Conservation (phyloP, 2,888 invertebrate species). For the Noctua janthe region DNA sequence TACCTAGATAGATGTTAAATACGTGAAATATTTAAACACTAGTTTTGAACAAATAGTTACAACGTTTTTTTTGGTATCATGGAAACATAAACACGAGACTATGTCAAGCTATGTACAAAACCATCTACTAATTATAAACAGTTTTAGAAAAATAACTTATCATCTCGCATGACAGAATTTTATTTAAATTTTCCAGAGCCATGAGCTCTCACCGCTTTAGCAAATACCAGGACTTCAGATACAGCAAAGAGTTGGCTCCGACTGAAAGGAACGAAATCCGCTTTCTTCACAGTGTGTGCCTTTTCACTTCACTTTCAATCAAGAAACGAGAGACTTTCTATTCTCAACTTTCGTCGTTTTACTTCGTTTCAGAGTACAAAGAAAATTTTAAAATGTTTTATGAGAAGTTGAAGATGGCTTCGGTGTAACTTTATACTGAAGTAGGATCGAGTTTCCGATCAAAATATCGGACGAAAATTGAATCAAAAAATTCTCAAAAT, state of each 20-base stretch:
- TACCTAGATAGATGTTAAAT: neutral
- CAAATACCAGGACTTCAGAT: slow-evolving; percentile 55
- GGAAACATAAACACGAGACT: neutral
- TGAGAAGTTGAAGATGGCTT: slow-evolving; percentile 24
- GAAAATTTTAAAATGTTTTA: slow-evolving; percentile 43
- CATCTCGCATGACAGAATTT: neutral
- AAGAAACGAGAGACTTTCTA: slow-evolving; percentile 56
- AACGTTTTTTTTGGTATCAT: neutral
- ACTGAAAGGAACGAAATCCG: slow-evolving; percentile 57
- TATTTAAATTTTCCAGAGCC: slow-evolving; percentile 43
- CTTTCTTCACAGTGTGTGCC: slow-evolving; percentile 55
- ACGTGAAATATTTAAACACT: neutral
- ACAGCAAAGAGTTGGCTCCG: slow-evolving; percentile 54
- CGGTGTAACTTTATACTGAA: slow-evolving; percentile 1
- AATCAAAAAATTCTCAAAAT: neutral
- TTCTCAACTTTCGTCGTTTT: slow-evolving; percentile 43
- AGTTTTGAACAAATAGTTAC: neutral
- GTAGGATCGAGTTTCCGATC: neutral
- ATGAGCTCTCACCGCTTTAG: slow-evolving; percentile 30
- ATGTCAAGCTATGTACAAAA: neutral
- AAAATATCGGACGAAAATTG: neutral
- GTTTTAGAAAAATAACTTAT: neutral
- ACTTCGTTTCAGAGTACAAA: slow-evolving; percentile 30
- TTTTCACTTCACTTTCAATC: slow-evolving; percentile 65
- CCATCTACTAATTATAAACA: neutral